Evolutionary conservation across 1,140 invertebrate genomes (phyloP), one percentile per base, ranked within the genome.

Genomic region (Uloborus diversus): DNA sequence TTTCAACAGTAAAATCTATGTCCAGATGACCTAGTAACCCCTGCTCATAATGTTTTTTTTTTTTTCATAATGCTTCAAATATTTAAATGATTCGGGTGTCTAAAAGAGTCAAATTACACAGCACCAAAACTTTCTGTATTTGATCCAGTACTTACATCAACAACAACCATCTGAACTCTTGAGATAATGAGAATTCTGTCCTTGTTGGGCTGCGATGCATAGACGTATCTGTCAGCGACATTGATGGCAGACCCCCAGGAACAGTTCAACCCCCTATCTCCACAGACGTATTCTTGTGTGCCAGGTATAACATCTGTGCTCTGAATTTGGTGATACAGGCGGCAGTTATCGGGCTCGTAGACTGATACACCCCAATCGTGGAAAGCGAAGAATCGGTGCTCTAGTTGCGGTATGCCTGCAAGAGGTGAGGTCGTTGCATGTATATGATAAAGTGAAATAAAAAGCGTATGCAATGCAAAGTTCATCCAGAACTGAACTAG

Each of bases 211-310:
- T 94, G 93, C 1, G 90, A 91, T n/a, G 91, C 91, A 83, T 94
- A 94, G 3, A 94, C 89, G 84, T 93, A 94, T 65, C 90, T 88
- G 84, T 92, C 90, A 32, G 90, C 91, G 3, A 94, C 92, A 81
- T 92, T 92, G 59, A 93, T 91, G 14, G 92, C 92, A n/a, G 89
- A 87, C 4, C 93, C 93, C 93, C 93, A 94, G 17, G 89, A 89
- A 84, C 92, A 93, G 51, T 81, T 89, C 11, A 89, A 86, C 20
- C 89, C 90, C 83, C 91, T 90, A 75, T 91, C 89, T 11, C 91
- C 92, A 84, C 92, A 93, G 13, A 93, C 91, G 83, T 92, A 92
- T 84, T 93, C 91, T 87, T 92, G 91, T 13, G 92, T 92, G 23
- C 92, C 92, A 0, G 92, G 91, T 83, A 93, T 92, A 81, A 92